Base-by-base conservation (phyloP, 2,797 vertebrate genomes). In the Remorina albescens region DNA sequence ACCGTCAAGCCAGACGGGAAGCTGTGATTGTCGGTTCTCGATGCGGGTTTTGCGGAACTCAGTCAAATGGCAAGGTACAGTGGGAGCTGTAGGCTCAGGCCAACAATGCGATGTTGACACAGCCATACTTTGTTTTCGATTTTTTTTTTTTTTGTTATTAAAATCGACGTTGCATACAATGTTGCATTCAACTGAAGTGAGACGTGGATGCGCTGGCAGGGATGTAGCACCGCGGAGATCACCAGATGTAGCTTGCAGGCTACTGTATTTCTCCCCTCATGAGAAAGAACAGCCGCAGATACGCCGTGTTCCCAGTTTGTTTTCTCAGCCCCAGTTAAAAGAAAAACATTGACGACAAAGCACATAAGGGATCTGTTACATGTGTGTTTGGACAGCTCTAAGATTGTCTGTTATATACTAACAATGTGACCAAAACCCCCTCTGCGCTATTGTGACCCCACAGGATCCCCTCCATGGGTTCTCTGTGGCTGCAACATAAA, bases 11-110 rank as follows among this genome's bases (percentile, higher is more conserved):
- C 81, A 73, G 82, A 63, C 91, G 82, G 23, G 86, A 76, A 69
- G 50, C 91, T 55, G 82, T 74, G 80, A 51, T 49, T 75, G 82
- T 86, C 76, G 88, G 86, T 81, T 88, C 89, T 86, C 87, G 86
- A 78, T 91, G 90, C 91, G 89, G 90, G 77, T 86, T 92, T 86
- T 89, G 91, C 86, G 93, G 92, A 91, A 91, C 85, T 84, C 88
- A 71, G 84, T 88, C 90, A 25, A 66, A 69, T 26, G 79, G 69
- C 79, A 92, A 93, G 92, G 92, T 93, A 93, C 82, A 83, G 74
- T 72, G 60, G 4, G 56, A 81, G 56, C 71, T 78, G 84, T 46
- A 51, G 61, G 65, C 53, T 76, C 51, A 0, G 41, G 50, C 47
- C 19, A 74, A 77, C 7, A 62, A 61, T 50, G 15, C 42, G 37